These are phyloP conservation scores for Probosciger aterrimus DNA, from an alignment of 2,113 vertebrate species.

Conservation along the genomic window DNA sequence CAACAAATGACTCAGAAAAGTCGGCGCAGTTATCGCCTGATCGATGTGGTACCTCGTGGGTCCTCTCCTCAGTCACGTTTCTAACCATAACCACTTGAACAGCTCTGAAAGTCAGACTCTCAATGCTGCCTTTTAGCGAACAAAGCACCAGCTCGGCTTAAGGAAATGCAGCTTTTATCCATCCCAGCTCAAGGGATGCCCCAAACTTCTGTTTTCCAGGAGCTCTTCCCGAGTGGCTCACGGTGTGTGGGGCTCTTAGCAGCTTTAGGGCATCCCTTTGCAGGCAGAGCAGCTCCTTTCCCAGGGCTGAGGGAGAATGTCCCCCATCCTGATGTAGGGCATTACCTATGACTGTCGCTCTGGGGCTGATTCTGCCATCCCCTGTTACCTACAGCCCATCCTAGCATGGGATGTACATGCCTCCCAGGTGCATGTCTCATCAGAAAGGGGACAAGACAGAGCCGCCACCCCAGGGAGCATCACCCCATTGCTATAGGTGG, in stretches of 20 bases:
- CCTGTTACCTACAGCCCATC: not conserved
- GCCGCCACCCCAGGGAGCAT: not conserved
- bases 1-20: conserved; percentile 68
- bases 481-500: not conserved
- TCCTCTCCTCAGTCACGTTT: conserved; percentile 70
- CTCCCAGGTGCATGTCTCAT: rapidly evolving
- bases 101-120: conserved; percentile 53
- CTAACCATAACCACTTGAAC: conserved; percentile 59
- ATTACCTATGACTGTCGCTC: rapidly evolving
- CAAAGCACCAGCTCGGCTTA: rapidly evolving
- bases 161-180: not conserved
- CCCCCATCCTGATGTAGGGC: not conserved
- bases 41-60: not conserved
- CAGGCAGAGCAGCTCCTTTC: not conserved
- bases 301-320: not conserved
- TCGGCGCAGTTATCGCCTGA: not conserved
- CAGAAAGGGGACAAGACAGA: not conserved
- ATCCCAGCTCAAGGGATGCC: not conserved
- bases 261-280: not conserved
- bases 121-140: not conserved
- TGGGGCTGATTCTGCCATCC: not conserved
- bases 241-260: rapidly evolving
- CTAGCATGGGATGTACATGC: too few relatives aligned
- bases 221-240: rapidly evolving
- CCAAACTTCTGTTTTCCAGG: not conserved